Evolutionary conservation across 2,113 vertebrate genomes (phyloP).

Genomic region (Bufo gargarizans): DNA sequence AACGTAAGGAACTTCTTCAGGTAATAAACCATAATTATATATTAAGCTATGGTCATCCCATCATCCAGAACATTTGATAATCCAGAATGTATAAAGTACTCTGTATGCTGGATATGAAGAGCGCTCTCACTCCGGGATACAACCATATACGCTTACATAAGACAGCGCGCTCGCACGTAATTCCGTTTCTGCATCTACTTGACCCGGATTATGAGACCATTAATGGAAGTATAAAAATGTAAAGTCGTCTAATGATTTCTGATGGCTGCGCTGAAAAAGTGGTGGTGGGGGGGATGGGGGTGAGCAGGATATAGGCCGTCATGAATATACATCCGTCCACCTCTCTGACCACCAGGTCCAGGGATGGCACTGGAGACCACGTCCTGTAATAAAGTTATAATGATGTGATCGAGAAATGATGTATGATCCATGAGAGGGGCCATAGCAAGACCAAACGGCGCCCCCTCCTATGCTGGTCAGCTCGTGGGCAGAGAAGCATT

Average conservation of each 20-base stretch:
- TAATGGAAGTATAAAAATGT: conserved; percentile 55
- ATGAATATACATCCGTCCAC: conserved; percentile 46
- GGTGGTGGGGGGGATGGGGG: background rate
- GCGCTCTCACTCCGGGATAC: background rate
- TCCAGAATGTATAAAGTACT: too few relatives aligned
- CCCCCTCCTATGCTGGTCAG: background rate
- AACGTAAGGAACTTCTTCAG: too few relatives aligned
- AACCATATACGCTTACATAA: background rate
- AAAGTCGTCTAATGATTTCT: conserved; percentile 47
- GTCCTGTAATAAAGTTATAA: conserved; percentile 38
- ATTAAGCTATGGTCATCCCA: too few relatives aligned
- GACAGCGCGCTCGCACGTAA: background rate
- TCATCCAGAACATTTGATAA: too few relatives aligned
- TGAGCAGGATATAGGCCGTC: conserved; percentile 36
- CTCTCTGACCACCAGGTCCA: conserved; percentile 9
- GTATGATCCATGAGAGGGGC: background rate
- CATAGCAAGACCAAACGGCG: background rate
- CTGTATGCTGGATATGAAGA: too few relatives aligned
- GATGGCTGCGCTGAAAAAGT: conserved; percentile 6
- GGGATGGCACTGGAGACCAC: background rate
- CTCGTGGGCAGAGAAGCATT: too few relatives aligned
- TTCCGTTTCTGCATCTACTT: conserved; percentile 42
- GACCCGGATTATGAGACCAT: conserved; percentile 47
- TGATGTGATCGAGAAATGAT: conserved; percentile 18
- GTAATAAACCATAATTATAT: too few relatives aligned